These are phyloP conservation scores for Meandrusa payeni DNA, from an alignment of 2,888 invertebrate species.

Conservation along the genomic window DNA sequence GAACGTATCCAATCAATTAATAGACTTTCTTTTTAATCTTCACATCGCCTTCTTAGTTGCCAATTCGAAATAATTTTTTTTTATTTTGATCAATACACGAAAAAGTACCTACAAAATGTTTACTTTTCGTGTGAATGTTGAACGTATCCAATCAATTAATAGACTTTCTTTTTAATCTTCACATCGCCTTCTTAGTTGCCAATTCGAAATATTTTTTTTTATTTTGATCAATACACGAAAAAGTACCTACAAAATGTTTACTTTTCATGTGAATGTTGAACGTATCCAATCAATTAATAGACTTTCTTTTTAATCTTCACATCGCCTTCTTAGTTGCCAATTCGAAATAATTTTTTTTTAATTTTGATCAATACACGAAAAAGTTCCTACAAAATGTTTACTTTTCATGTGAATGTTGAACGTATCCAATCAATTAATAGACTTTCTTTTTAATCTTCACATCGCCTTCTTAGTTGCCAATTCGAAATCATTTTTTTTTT, in stretches of 20 bases:
- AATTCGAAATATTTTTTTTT: too few relatives aligned
- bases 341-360: too few relatives aligned
- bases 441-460: background rate
- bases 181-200: too few relatives aligned
- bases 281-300: constrained; percentile 5
- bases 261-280: constrained; percentile 20
- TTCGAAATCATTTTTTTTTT: too few relatives aligned
- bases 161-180: background rate
- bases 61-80: too few relatives aligned
- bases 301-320: background rate
- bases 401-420: constrained; percentile 19
- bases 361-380: constrained; percentile 25
- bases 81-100: too few relatives aligned
- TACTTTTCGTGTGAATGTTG: constrained; percentile 19
- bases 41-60: background rate
- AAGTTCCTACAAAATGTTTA: constrained; percentile 18
- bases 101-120: constrained; percentile 21
- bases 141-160: constrained; percentile 6
- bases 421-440: constrained; percentile 3
- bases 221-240: constrained; percentile 32
- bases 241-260: constrained; percentile 18
- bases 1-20: constrained; percentile 9
- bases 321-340: too few relatives aligned
- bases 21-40: background rate
- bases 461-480: too few relatives aligned